These are phyloP conservation scores for Notolabrus celidotus DNA, from an alignment of 2,797 vertebrate species.

Conservation along the genomic window DNA sequence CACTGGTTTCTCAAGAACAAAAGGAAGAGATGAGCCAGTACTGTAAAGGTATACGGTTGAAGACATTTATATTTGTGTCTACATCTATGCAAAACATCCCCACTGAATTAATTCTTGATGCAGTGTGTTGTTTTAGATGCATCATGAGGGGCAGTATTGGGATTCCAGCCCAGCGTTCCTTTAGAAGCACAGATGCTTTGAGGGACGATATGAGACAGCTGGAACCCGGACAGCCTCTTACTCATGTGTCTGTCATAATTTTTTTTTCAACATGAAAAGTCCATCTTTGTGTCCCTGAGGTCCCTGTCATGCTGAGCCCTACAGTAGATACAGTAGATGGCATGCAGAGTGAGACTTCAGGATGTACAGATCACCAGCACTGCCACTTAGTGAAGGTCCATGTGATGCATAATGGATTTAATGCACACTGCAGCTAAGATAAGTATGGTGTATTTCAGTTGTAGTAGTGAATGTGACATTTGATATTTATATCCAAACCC, in stretches of 20 bases:
- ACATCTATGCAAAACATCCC: too few relatives aligned
- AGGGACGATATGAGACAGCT: conserved; percentile 44
- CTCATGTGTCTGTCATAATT: conserved; percentile 63
- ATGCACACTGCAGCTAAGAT: conserved; percentile 1
- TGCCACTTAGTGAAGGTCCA: conserved; percentile 14
- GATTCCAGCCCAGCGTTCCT: conserved; percentile 1
- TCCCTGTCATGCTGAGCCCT: conserved; percentile 46
- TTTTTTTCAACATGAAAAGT: conserved; percentile 69
- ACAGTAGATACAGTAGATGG: conserved; percentile 44
- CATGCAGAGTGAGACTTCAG: conserved; percentile 38
- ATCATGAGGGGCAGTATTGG: conserved; percentile 5
- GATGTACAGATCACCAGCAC: conserved; percentile 23
- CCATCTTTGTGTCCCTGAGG: conserved; percentile 69
- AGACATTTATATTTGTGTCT: too few relatives aligned
- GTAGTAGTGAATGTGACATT: neutral
- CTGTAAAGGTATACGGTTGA: too few relatives aligned
- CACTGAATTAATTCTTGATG: too few relatives aligned
- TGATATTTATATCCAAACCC: neutral
- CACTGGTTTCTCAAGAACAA: neutral
- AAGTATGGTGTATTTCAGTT: conserved; percentile 7
- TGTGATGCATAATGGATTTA: conserved; percentile 30
- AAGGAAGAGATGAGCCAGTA: too few relatives aligned
- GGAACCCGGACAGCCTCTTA: conserved; percentile 48
- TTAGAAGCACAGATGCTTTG: conserved; percentile 5
- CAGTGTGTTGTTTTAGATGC: neutral